These are phyloP conservation scores for Mesocentrotus franciscanus DNA, from an alignment of 53 echinoderm and acorn worm genomes.

Conservation along the genomic window DNA sequence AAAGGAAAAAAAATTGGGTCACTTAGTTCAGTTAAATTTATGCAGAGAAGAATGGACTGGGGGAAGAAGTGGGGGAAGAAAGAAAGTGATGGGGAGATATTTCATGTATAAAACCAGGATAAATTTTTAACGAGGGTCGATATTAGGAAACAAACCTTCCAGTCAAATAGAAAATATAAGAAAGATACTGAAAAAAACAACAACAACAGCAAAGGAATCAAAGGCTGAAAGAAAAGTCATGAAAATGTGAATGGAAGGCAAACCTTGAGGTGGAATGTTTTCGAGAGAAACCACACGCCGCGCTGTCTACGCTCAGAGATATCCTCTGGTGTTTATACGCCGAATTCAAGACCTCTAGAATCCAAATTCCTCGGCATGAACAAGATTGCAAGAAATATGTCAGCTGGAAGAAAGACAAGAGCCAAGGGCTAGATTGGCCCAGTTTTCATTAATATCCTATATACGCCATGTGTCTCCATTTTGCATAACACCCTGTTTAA, in stretches of 20 bases:
- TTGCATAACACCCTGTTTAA: constrained; percentile 16
- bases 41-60: neutral
- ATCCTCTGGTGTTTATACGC: constrained; percentile 43
- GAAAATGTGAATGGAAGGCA: neutral
- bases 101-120: neutral
- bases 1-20: neutral
- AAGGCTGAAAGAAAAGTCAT: neutral
- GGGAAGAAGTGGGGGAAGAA: neutral
- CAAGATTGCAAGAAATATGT: constrained; percentile 52
- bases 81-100: neutral
- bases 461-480: constrained; percentile 29
- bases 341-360: constrained; percentile 18
- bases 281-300: constrained; percentile 4
- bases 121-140: neutral
- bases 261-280: constrained; percentile 25
- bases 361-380: constrained; percentile 43
- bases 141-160: neutral
- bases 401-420: constrained; percentile 45
- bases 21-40: neutral
- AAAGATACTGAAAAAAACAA: neutral
- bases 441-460: constrained; percentile 29
- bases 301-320: neutral
- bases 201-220: neutral
- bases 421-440: constrained; percentile 39
- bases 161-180: neutral